Percentiles rank a stretch among this genome's conserved stretches.
Conservation (phyloP, 2,113 vertebrate genomes). For the Procavia capensis region DNA sequence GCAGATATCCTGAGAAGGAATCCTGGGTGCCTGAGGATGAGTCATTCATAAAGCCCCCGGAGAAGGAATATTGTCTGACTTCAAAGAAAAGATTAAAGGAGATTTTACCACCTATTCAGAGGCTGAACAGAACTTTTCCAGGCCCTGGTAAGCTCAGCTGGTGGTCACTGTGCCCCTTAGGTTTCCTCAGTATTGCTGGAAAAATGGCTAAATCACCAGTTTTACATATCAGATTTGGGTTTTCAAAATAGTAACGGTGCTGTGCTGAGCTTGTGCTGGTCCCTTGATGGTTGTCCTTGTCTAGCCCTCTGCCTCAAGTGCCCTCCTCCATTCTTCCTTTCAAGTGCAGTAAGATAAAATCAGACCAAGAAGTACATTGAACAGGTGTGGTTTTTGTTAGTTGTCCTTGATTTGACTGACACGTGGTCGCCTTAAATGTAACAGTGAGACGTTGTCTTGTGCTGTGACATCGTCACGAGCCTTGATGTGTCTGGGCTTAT, state of each 20-base stretch:
- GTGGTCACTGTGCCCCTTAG: accelerated
- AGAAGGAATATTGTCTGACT: constrained; percentile 62
- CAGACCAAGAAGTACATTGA: not conserved
- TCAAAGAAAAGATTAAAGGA: constrained; percentile 73
- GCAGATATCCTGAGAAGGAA: not conserved
- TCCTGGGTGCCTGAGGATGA: constrained; percentile 49
- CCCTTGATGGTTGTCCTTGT: not conserved
- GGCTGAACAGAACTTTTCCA: constrained; percentile 65
- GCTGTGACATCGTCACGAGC: no score
- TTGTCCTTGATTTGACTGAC: no score
- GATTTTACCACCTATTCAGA: constrained; percentile 16
- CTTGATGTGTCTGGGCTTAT: no score
- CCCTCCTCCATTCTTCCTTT: not conserved
- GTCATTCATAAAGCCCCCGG: constrained; percentile 52
- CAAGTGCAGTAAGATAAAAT: not conserved
- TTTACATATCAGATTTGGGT: not conserved
- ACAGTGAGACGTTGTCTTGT: no score
- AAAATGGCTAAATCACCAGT: constrained; percentile 12
- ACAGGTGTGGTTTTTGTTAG: not conserved
- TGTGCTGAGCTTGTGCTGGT: not conserved
- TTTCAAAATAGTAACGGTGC: not conserved
- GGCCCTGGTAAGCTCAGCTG: not conserved
- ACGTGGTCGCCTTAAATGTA: no score
- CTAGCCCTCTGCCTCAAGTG: no score
- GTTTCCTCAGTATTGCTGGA: constrained; percentile 46